Conservation (phyloP, 37 sponge, comb jelly and placozoan genomes). For the Ephydatia muelleri region DNA sequence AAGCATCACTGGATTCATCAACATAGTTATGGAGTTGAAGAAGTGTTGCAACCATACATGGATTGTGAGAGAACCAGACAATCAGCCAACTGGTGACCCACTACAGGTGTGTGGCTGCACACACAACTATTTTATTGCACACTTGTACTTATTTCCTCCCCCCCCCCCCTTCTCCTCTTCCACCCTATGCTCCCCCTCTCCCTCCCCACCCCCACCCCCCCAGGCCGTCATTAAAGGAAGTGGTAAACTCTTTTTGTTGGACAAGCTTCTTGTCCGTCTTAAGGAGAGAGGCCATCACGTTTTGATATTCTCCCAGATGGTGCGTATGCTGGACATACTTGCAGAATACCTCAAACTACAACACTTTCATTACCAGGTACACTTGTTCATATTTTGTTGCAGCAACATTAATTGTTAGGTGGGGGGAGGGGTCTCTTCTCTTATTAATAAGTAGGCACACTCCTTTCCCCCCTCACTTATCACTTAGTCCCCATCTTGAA, state of each 20-base stretch:
- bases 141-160: neutral
- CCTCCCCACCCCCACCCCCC: neutral
- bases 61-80: constrained; percentile 75
- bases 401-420: neutral
- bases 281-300: constrained; percentile 89
- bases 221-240: constrained; percentile 84
- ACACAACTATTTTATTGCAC: neutral
- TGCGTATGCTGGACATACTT: too few species aligned
- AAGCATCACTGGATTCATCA: constrained; percentile 86
- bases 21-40: constrained; percentile 98
- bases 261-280: constrained; percentile 90
- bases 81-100: constrained; percentile 25
- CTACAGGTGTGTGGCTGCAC: constrained; percentile 46
- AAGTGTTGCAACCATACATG: constrained; percentile 97
- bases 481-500: constrained; percentile 4
- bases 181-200: neutral
- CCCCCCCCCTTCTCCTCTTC: constrained; percentile 10
- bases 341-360: constrained; percentile 92
- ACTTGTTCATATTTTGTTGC: too few species aligned
- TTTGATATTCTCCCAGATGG: constrained; percentile 99
- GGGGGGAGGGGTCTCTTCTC: too few species aligned
- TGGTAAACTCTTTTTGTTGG: constrained; percentile 97
- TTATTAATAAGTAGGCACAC: too few species aligned
- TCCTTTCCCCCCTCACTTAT: too few species aligned
- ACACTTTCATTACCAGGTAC: constrained; percentile 81